Conservation (phyloP, 1,140 invertebrate genomes). For the Drosophila subpulchrella region DNA sequence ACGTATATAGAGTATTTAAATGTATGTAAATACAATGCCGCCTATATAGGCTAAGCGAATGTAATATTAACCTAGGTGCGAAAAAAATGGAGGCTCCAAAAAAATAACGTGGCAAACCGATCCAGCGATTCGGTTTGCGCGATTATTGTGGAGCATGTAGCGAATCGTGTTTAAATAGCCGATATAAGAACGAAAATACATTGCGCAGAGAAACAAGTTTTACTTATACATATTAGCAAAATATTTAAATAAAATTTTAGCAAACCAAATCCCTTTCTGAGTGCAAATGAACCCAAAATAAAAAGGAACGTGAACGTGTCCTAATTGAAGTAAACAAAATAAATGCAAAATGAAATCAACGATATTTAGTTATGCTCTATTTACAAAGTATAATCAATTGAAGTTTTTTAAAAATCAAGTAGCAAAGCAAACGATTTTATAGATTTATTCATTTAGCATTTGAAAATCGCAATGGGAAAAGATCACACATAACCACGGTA, state of each 20-base stretch:
- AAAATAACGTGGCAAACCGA: slow-evolving; percentile 28
- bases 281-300: slow-evolving; percentile 29
- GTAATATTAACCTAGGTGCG: slow-evolving; percentile 73
- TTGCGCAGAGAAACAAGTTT: slow-evolving; percentile 52
- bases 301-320: slow-evolving; percentile 6
- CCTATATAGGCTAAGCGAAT: slow-evolving; percentile 46
- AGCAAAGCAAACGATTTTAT: slow-evolving; percentile 62
- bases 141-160: slow-evolving; percentile 39
- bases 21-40: slow-evolving; percentile 61
- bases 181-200: slow-evolving; percentile 43
- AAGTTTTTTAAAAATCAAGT: slow-evolving; percentile 68
- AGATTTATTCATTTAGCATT: slow-evolving; percentile 65
- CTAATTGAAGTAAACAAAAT: slow-evolving; percentile 23
- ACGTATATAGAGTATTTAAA: slow-evolving; percentile 80
- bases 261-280: slow-evolving; percentile 63
- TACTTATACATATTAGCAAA: slow-evolving; percentile 82
- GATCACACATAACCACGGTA: slow-evolving; percentile 48
- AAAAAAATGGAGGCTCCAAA: slow-evolving; percentile 41
- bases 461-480: slow-evolving; percentile 30
- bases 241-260: slow-evolving; percentile 81
- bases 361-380: slow-evolving; percentile 81
- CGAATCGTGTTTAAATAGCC: slow-evolving; percentile 55
- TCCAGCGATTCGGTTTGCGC: slow-evolving; percentile 33
- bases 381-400: slow-evolving; percentile 74
- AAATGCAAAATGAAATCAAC: slow-evolving; percentile 37